Evolutionary conservation across 2,797 vertebrate species (phyloP).

Genomic region (Cuniculus paca): DNA sequence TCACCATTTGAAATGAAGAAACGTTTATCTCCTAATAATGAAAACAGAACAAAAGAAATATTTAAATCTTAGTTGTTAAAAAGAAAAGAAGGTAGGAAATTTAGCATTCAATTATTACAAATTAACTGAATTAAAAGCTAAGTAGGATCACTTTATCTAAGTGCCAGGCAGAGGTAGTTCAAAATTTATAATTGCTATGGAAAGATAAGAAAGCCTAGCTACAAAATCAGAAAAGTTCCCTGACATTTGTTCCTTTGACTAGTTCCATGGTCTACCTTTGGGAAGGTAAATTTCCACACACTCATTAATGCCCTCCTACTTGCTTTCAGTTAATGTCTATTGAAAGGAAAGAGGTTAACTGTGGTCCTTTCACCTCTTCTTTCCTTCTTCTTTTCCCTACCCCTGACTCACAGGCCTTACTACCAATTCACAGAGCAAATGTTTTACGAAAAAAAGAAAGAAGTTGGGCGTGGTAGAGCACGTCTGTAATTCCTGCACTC

Average conservation of each 20-base stretch:
- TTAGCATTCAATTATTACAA: conserved; percentile 38
- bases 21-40: background rate
- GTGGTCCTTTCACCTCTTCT: background rate
- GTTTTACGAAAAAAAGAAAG: background rate
- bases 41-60: conserved; percentile 25
- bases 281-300: conserved; percentile 20
- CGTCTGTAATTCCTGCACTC: too few relatives aligned
- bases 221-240: background rate
- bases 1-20: conserved; percentile 49
- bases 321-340: conserved; percentile 1
- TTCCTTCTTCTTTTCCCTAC: background rate
- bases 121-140: conserved; percentile 32
- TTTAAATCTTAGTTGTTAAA: conserved; percentile 21
- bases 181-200: conserved; percentile 23
- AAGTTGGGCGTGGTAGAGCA: too few relatives aligned
- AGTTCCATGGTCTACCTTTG: background rate
- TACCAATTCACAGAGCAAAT: background rate
- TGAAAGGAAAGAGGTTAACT: background rate
- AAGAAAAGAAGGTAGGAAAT: background rate
- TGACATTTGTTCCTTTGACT: conserved; percentile 47
- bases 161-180: conserved; percentile 13
- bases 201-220: background rate
- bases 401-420: background rate
- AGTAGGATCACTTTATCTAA: background rate
- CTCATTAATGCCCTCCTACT: background rate